Evolutionary conservation across 2,113 vertebrate species (phyloP).

Genomic region (Poeciliopsis prolifica): DNA sequence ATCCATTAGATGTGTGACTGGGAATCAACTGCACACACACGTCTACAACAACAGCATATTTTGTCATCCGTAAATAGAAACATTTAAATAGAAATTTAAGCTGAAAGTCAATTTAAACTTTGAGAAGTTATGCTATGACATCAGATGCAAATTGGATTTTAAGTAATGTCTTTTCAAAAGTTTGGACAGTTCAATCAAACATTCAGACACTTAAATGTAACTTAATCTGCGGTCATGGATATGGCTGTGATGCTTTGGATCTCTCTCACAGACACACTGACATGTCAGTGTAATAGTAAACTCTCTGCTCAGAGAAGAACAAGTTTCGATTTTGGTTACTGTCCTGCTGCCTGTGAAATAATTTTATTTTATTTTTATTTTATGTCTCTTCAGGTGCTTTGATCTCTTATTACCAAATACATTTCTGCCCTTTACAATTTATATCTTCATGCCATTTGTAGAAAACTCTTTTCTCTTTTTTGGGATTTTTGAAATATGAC

Average conservation of each 20-base stretch:
- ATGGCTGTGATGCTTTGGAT: constrained; percentile 48
- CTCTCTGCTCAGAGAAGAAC: constrained; percentile 6
- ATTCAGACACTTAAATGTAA: constrained; percentile 55
- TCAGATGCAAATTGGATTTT: constrained; percentile 54
- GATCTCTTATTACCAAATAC: not conserved
- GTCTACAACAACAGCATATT: constrained; percentile 23
- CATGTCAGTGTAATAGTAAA: constrained; percentile 31
- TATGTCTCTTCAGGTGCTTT: constrained; percentile 31
- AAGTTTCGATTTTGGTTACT: constrained; percentile 1
- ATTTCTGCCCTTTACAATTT: not conserved
- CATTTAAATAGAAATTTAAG: constrained; percentile 51
- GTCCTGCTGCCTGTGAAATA: constrained; percentile 16
- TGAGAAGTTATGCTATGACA: constrained; percentile 25
- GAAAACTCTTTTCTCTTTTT: not conserved
- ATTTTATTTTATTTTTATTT: constrained; percentile 26
- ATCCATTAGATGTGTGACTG: not conserved
- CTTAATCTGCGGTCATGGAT: constrained; percentile 62
- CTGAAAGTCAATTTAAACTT: constrained; percentile 48
- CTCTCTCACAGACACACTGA: constrained; percentile 34
- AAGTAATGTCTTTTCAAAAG: constrained; percentile 32
- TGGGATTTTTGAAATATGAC: not conserved
- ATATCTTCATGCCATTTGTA: not conserved
- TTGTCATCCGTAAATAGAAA: constrained; percentile 53
- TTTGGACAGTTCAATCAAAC: constrained; percentile 70
- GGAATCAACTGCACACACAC: constrained; percentile 17